Evolutionary conservation across 2,113 vertebrate genomes (phyloP), one percentile per base, ranked within the genome.

Genomic region (Oreotrochilus melanogaster): DNA sequence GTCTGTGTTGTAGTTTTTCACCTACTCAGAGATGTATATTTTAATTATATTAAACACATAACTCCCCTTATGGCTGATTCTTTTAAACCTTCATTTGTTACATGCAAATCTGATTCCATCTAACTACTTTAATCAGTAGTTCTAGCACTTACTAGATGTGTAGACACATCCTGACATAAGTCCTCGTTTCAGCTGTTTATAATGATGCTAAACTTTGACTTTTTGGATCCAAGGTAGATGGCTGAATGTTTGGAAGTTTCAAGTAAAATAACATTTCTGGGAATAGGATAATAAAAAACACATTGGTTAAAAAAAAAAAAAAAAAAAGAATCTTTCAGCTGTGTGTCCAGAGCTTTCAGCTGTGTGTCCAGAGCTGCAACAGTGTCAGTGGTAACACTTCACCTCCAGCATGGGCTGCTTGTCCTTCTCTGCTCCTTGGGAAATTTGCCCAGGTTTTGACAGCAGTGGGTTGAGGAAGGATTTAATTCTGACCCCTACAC

Each of bases 101-200:
- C 31, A 65, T 73, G 18, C 83, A 83, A 53, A 81, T 74, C 45
- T 57, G 19, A 48, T 78, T 88, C 86, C 7, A 30, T 51, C 13
- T 78, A 21, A 54, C 69, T 54, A n/a, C 23, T 64, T 57, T 23
- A 58, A 54, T 23, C 23, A n/a, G 33, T 30, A 73, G 17, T 79
- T 88, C 22, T 11, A 42, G 14, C 0, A 0, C 51, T 45, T 2
- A 0, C 6, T 24, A 39, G 47, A 18, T 42, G 18, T 25, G 43
- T 37, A 37, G 35, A 37, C 10, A 2, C 47, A 54, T 88, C 54
- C n/a, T 61, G 64, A 57, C 3, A 4, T 1, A 3, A 28, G 8
- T 70, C 22, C 31, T 92, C 23, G 9, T 74, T 86, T 90, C 62
- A 33, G 28, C 33, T 62, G 28, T 50, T 61, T 8, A 3, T 66